Conservation (phyloP, 2,113 vertebrate species). For the Psilopogon haemacephalus region DNA sequence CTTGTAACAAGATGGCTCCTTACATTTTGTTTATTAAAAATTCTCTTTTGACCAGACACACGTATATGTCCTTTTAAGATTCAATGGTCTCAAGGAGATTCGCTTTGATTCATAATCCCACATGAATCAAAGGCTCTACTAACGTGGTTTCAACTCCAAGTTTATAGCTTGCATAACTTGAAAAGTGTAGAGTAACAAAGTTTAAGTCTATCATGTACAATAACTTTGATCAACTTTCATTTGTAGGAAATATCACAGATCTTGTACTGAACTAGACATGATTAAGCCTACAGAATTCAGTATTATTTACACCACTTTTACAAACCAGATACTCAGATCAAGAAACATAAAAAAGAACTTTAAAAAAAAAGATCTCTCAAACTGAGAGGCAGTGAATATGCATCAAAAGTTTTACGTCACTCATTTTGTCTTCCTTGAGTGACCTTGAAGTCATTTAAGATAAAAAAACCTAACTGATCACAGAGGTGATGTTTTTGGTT, state of each 20-base stretch:
- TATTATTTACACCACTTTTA: not conserved
- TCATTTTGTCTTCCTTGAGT: not conserved
- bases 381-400: not conserved
- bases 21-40: not conserved
- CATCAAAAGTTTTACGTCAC: not conserved
- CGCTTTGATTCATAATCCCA: not conserved
- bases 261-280: not conserved
- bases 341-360: not conserved
- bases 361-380: not conserved
- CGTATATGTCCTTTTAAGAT: not conserved
- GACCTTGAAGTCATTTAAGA: conserved; percentile 61
- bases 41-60: not conserved
- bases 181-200: not conserved
- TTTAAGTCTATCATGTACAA: not conserved
- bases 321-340: not conserved
- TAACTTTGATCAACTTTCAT: not conserved
- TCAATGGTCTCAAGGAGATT: not conserved
- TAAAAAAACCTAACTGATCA: not conserved
- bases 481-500: conserved; percentile 36
- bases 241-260: not conserved
- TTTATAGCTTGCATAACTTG: not conserved
- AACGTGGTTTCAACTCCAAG: not conserved
- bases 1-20: too few species aligned
- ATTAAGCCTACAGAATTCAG: not conserved
- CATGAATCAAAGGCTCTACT: not conserved